Evolutionary conservation across 2,888 invertebrate species (phyloP), one percentile per base, ranked within the genome.

Genomic region (Eustalomyia histrio): DNA sequence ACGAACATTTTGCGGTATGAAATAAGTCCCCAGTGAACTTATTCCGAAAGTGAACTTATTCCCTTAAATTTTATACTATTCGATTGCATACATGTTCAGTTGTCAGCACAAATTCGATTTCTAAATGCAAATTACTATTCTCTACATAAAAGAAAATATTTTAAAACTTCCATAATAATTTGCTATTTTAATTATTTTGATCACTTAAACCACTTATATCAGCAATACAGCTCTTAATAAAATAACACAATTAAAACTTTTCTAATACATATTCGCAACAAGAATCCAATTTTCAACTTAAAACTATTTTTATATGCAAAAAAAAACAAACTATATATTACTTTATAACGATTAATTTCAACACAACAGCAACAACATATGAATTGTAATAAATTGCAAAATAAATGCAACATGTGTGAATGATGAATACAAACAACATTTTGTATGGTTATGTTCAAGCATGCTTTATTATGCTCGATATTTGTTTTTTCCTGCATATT

Each of bases 371-470:
- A 14, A 73, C 55, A 71, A 60, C 43, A 29, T 57, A 61, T 60
- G 55, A 61, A 75, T 64, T 74, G 74, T 81, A 81, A 81, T 78
- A 81, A 81, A 81, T 81, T 81, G 81, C 78, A 72, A 82, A 82
- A 82, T 74, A 79, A 82, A 79, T 76, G 82, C 82, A 80, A 76
- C 80, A 83, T 80, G 80, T 83, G 82, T 83, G 80, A 83, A 83
- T 83, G 82, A 83, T 80, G 82, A 80, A 74, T 82, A 72, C 60
- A 79, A 79, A 69, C 58, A 78, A 78, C 65, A 81, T 75, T 72
- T 63, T 74, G 71, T 68, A 60, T 67, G 58, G 33, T 47, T 60
- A 52, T 76, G 33, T 72, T 63, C 57, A 47, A 55, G 55, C 55
- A 61, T 68, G 53, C 61, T 76, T 68, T 61, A 33, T 53, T 33